Base-by-base conservation (phyloP, 2,113 vertebrate species). In the Megaceryle torquata region DNA sequence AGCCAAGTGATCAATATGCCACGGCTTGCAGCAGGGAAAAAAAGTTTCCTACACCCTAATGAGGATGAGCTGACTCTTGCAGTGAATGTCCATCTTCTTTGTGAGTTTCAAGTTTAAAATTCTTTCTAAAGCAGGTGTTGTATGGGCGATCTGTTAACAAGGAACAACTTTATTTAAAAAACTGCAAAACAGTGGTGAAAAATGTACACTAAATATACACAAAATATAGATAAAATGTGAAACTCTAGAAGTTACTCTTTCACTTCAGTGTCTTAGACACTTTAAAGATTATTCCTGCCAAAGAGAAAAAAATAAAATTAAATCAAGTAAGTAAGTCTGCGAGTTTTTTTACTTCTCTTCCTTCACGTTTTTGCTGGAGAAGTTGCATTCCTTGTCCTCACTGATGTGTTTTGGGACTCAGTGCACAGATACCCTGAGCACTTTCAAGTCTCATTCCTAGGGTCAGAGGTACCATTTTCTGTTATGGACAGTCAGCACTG, bases 1-100 rank as follows among this genome's bases (percentile, higher is more conserved):
- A 69, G 5, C 3, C 4, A 29, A 3, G 7, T 25, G 15, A 46
- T n/a, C 17, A 46, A 33, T 3, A 17, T 20, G 14, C 2, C 4
- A 5, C 6, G 10, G 4, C 11, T 69, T 69, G 5, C 25, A 83
- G 21, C 21, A 69, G 13, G 21, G 18, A 43, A 76, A 70, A 11
- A 1, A 2, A 67, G 26, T 0, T 7, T 50, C 13, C 18, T 60
- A 14, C 5, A 16, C 21, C 13, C 7, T 22, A 6, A 31, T 4
- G 11, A 57, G 19, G 5, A 10, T 3, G 1, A 67, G 2, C 3
- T 81, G 21, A 0, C 0, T 79, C 54, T 85, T 71, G 28, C 29
- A 26, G 12, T 7, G 9, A 39, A 51, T 11, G 3, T 22, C 8
- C 2, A 5, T 3, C 17, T 54, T 8, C 5, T 59, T 28, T 67